These are phyloP conservation scores for Nephrotoma flavescens DNA, from an alignment of 2,888 invertebrate species.

Conservation along the genomic window DNA sequence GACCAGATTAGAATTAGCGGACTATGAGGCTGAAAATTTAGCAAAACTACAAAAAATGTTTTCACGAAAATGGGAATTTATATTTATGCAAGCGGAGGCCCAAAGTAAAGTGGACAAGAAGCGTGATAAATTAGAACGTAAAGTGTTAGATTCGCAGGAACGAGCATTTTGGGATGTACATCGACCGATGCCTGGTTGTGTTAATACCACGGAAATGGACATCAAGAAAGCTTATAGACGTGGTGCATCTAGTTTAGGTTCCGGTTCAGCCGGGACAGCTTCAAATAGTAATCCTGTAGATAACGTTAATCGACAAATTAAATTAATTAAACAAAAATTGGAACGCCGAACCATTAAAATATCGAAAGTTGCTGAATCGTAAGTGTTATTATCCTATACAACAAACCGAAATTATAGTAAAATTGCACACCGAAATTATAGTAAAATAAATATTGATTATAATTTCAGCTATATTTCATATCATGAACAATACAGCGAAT, in stretches of 20 bases:
- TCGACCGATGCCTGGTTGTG: conserved; percentile 96
- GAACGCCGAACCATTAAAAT: conserved; percentile 80
- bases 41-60: conserved; percentile 98
- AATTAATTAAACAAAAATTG: conserved; percentile 57
- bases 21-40: conserved; percentile 97
- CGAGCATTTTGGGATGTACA: conserved; percentile 99
- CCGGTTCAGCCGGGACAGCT: conserved; percentile 30
- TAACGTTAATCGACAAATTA: conserved; percentile 47
- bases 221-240: conserved; percentile 83
- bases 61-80: conserved; percentile 98
- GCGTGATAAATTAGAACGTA: conserved; percentile 91
- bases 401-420: no score
- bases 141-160: conserved; percentile 97
- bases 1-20: conserved; percentile 89
- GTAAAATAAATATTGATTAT: neutral
- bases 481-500: conserved; percentile 91
- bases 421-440: no score
- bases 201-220: conserved; percentile 97
- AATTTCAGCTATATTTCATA: conserved; percentile 63
- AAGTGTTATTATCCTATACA: conserved; percentile 26
- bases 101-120: conserved; percentile 89
- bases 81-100: conserved; percentile 87
- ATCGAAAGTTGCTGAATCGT: conserved; percentile 91
- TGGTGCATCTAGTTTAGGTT: conserved; percentile 32
- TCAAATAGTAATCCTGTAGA: conserved; percentile 31